A percentile compares a stretch with the other conserved stretches of the same genome.
phyloP scores from a whole-genome alignment of 2,797 vertebrate species.

The Sebastes dallii region DNA sequence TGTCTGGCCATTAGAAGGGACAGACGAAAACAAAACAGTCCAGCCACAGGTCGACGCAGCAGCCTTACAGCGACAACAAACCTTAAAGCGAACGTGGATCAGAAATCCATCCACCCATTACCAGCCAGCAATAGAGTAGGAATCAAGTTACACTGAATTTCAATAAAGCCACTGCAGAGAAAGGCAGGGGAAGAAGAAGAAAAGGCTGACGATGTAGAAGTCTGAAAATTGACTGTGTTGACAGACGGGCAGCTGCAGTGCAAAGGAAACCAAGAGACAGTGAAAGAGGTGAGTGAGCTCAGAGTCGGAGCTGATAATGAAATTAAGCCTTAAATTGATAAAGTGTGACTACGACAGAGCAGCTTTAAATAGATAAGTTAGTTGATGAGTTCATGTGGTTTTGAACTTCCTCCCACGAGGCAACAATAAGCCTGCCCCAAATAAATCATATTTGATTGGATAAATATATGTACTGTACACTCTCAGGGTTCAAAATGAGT shows the following conservation, averaged over 20 bases:
- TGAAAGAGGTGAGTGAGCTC: neutral
- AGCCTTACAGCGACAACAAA: constrained; percentile 3
- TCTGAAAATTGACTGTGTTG: neutral
- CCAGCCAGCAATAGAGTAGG: neutral
- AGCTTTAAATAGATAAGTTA: constrained; percentile 20
- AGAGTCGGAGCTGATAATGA: constrained; percentile 32
- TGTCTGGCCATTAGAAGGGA: constrained; percentile 1
- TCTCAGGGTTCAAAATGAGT: neutral
- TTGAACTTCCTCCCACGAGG: constrained; percentile 31
- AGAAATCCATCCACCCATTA: constrained; percentile 9
- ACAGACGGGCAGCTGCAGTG: constrained; percentile 1
- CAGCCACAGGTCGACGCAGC: constrained; percentile 18
- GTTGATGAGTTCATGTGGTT: neutral
- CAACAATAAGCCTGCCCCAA: neutral
- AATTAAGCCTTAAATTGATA: constrained; percentile 51
- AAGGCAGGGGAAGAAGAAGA: neutral
- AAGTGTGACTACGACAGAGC: constrained; percentile 37
- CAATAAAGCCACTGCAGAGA: constrained; percentile 9
- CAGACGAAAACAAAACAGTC: constrained; percentile 25
- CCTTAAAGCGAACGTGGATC: constrained; percentile 1
- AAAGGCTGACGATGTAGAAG: neutral
- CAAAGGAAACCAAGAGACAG: constrained; percentile 6
- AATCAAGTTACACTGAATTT: constrained; percentile 17
- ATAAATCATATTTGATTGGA: constrained; percentile 1
- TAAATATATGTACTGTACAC: neutral